phyloP scores from a whole-genome alignment of 2,113 vertebrate species.

The Vulpes ferrilata region DNA sequence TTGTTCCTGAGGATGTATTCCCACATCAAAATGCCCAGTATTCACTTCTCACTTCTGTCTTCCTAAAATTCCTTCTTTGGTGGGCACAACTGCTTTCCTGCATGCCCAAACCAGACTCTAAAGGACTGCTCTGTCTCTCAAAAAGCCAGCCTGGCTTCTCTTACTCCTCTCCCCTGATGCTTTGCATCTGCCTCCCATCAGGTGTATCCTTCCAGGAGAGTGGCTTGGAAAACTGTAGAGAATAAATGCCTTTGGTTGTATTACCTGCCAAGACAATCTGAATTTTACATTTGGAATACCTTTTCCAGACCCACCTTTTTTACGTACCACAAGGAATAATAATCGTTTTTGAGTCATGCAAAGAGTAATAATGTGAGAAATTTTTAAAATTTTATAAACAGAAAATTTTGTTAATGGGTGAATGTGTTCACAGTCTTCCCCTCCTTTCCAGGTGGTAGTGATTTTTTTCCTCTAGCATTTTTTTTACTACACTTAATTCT shows the following conservation, averaged over 20 bases:
- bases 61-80: not conserved
- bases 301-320: not conserved
- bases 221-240: conserved; percentile 10
- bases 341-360: not conserved
- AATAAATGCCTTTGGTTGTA: conserved; percentile 49
- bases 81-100: not conserved
- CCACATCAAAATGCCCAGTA: not conserved
- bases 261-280: not conserved
- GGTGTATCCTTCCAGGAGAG: not conserved
- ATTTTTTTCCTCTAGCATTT: not conserved
- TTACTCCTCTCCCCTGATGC: not conserved
- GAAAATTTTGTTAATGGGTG: not conserved
- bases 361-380: not conserved
- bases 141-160: not conserved
- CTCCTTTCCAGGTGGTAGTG: not conserved
- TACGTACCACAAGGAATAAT: not conserved
- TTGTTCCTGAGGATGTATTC: not conserved
- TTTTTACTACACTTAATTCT: not conserved
- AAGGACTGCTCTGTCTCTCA: not conserved
- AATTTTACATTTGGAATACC: not conserved
- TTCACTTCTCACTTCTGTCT: not conserved
- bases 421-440: not conserved
- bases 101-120: not conserved
- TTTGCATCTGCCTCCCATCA: not conserved
- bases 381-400: not conserved